Evolutionary conservation across 2,888 invertebrate genomes (phyloP).

Genomic region (Alcis repandata): DNA sequence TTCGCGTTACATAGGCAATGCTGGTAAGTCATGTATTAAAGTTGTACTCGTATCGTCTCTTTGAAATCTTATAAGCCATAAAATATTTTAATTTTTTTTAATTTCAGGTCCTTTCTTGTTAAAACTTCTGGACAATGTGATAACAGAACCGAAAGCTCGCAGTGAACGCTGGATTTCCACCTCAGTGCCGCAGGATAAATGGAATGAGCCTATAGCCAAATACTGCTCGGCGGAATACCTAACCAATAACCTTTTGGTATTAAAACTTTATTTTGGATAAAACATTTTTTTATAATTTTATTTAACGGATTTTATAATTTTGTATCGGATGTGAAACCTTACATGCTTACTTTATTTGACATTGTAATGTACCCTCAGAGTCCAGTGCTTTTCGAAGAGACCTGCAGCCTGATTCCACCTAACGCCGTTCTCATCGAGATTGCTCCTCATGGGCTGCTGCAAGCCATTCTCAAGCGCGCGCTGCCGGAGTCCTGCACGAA

Average conservation of each 20-base stretch:
- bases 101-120: constrained; percentile 75
- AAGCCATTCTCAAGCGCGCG: constrained; percentile 94
- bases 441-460: constrained; percentile 95
- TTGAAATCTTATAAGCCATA: not conserved
- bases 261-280: not conserved
- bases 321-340: no score
- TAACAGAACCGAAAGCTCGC: constrained; percentile 88
- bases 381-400: constrained; percentile 93
- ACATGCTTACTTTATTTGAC: not conserved
- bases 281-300: no score
- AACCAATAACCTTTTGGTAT: constrained; percentile 92
- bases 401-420: constrained; percentile 90
- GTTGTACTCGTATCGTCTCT: no score
- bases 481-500: constrained; percentile 88
- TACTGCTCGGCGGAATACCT: constrained; percentile 93
- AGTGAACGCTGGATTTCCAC: constrained; percentile 93
- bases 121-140: constrained; percentile 87
- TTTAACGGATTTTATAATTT: no score
- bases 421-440: constrained; percentile 95
- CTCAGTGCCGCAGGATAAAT: constrained; percentile 88
- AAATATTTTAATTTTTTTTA: not conserved
- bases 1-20: constrained; percentile 92
- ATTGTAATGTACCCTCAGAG: constrained; percentile 60
- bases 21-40: constrained; percentile 67
- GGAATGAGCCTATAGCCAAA: constrained; percentile 65